Percentiles rank a stretch among this genome's conserved stretches.
Conservation (phyloP, 2,113 vertebrate genomes). For the Anolis carolinensis region DNA sequence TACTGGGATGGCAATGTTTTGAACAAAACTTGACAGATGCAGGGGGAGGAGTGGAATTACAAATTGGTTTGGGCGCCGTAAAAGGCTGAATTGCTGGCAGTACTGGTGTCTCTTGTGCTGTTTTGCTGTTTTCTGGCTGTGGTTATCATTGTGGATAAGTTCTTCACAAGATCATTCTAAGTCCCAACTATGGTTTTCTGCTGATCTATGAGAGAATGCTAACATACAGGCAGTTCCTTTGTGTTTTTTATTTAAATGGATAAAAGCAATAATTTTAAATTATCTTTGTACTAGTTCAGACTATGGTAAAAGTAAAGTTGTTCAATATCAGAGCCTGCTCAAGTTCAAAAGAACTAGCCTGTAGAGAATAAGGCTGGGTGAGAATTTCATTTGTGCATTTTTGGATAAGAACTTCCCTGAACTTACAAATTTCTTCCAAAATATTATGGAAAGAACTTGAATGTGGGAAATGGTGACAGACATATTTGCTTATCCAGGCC, state of each 20-base stretch:
- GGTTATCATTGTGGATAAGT: slow-evolving; percentile 5
- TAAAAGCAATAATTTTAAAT: not conserved
- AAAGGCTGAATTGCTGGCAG: slow-evolving; percentile 2
- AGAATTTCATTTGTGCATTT: not conserved
- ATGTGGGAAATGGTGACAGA: too few relatives aligned
- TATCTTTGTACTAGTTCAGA: not conserved
- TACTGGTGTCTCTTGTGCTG: slow-evolving; percentile 25
- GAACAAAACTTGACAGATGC: slow-evolving; percentile 57
- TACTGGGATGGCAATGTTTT: slow-evolving; percentile 54
- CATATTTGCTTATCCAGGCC: too few relatives aligned
- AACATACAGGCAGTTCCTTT: not conserved
- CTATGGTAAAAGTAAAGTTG: not conserved
- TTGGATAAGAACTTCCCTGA: too few relatives aligned
- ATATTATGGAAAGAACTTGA: too few relatives aligned
- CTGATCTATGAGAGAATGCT: not conserved
- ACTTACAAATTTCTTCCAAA: too few relatives aligned
- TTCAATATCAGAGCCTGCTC: not conserved
- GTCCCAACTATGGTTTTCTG: not conserved
- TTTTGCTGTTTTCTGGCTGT: slow-evolving; percentile 19
- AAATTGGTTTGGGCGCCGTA: slow-evolving; percentile 22
- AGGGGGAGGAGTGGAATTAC: slow-evolving; percentile 47
- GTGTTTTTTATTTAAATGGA: not conserved
- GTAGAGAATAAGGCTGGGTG: too few relatives aligned
- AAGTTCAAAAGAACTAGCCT: not conserved
- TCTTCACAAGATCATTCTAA: slow-evolving; percentile 23